Conservation (phyloP, 2,797 vertebrate genomes). For the Cyclura pinguis region DNA sequence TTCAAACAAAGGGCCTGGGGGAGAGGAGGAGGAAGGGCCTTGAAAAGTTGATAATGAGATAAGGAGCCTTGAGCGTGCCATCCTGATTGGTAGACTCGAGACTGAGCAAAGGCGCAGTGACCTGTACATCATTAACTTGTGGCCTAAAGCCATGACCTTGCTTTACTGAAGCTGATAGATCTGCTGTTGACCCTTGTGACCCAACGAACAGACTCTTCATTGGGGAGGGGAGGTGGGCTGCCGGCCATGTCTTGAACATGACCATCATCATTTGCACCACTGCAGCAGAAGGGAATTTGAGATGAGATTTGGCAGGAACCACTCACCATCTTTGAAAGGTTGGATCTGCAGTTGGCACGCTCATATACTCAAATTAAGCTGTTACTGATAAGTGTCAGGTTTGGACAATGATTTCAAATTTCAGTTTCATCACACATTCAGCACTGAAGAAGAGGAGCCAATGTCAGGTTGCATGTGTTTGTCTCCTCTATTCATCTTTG, state of each 20-base stretch:
- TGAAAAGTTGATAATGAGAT: slow-evolving; percentile 27
- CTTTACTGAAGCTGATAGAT: slow-evolving; percentile 24
- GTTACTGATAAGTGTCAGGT: no score
- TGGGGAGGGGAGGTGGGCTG: neutral
- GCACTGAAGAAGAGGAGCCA: no score
- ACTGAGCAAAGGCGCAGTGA: slow-evolving; percentile 9
- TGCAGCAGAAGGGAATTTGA: neutral
- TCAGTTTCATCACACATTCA: no score
- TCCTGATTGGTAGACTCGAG: slow-evolving; percentile 14
- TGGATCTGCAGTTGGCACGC: neutral
- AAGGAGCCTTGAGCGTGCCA: slow-evolving; percentile 12
- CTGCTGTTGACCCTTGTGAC: slow-evolving; percentile 15
- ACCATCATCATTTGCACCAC: neutral
- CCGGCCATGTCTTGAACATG: neutral
- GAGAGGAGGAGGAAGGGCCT: neutral
- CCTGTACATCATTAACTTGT: slow-evolving; percentile 30
- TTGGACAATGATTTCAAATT: no score
- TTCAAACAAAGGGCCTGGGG: slow-evolving; percentile 18
- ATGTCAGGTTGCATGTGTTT: no score
- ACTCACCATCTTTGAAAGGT: neutral
- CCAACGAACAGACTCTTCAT: neutral
- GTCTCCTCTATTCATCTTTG: no score
- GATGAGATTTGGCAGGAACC: neutral
- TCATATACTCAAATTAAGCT: neutral
- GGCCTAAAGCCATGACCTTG: slow-evolving; percentile 38